These are phyloP conservation scores for Etheostoma nigrum DNA, from an alignment of 2,797 vertebrate genomes.

Conservation along the genomic window DNA sequence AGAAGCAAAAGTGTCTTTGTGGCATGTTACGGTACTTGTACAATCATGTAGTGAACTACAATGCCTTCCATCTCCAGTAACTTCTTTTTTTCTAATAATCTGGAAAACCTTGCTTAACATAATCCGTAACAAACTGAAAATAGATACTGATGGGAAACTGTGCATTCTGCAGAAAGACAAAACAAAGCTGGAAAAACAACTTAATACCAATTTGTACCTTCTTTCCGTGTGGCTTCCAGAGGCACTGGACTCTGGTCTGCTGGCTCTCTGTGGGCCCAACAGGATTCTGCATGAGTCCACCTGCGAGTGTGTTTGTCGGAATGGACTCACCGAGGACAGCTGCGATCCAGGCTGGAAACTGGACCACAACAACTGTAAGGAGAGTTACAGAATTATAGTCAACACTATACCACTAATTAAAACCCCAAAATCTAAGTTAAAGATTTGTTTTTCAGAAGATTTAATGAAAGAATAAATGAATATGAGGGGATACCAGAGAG, in stretches of 20 bases:
- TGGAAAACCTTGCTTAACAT: background rate
- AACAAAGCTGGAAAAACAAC: background rate
- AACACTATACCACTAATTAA: background rate
- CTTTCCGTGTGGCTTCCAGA: constrained; percentile 57
- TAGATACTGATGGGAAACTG: background rate
- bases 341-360: constrained; percentile 83
- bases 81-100: constrained; percentile 6
- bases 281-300: constrained; percentile 79
- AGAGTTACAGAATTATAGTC: background rate
- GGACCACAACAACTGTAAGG: constrained; percentile 81
- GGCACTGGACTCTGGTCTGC: constrained; percentile 71
- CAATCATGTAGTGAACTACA: constrained; percentile 35
- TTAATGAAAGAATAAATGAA: background rate
- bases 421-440: background rate
- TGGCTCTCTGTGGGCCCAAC: constrained; percentile 83
- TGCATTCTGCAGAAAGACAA: background rate
- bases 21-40: constrained; percentile 42
- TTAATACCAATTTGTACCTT: constrained; percentile 5
- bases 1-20: constrained; percentile 36
- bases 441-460: background rate
- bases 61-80: background rate
- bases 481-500: background rate
- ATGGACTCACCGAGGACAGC: constrained; percentile 83
- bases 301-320: constrained; percentile 83
- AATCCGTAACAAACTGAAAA: background rate